Evolutionary conservation across 2,797 vertebrate genomes (phyloP).

Genomic region (Percopsis omiscomaycus): DNA sequence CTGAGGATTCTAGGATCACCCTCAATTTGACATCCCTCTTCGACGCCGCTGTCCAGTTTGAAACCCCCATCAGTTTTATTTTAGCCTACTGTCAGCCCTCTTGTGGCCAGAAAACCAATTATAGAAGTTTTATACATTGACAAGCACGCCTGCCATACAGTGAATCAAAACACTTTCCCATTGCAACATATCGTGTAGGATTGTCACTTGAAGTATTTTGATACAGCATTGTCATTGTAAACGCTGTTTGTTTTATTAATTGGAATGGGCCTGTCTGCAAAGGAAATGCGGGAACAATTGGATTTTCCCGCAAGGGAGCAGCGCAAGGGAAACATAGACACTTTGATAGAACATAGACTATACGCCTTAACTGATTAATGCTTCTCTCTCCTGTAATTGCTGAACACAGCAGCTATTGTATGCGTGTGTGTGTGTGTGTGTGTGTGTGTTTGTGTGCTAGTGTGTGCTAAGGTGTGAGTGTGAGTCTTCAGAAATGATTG

Average conservation of each 20-base stretch:
- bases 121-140: too few relatives aligned
- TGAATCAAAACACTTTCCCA: neutral
- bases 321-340: slow-evolving; percentile 63
- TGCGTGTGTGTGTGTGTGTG: slow-evolving; percentile 20
- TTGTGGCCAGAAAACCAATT: too few relatives aligned
- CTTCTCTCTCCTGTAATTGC: slow-evolving; percentile 64
- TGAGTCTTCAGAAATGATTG: neutral
- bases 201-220: slow-evolving; percentile 17
- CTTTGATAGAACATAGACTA: slow-evolving; percentile 52
- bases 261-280: slow-evolving; percentile 29
- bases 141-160: neutral
- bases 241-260: slow-evolving; percentile 32
- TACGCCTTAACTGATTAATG: slow-evolving; percentile 65
- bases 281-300: slow-evolving; percentile 48
- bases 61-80: too few relatives aligned
- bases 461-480: neutral
- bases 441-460: neutral
- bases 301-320: slow-evolving; percentile 53
- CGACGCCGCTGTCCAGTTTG: too few relatives aligned
- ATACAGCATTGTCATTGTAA: slow-evolving; percentile 20
- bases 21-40: too few relatives aligned
- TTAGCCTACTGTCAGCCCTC: too few relatives aligned
- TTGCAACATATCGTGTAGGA: slow-evolving; percentile 3
- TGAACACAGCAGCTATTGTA: slow-evolving; percentile 55
- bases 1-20: too few relatives aligned